Evolutionary conservation across 64 coral and sea anemone genomes (phyloP).

Genomic region (Exaiptasia diaphana): DNA sequence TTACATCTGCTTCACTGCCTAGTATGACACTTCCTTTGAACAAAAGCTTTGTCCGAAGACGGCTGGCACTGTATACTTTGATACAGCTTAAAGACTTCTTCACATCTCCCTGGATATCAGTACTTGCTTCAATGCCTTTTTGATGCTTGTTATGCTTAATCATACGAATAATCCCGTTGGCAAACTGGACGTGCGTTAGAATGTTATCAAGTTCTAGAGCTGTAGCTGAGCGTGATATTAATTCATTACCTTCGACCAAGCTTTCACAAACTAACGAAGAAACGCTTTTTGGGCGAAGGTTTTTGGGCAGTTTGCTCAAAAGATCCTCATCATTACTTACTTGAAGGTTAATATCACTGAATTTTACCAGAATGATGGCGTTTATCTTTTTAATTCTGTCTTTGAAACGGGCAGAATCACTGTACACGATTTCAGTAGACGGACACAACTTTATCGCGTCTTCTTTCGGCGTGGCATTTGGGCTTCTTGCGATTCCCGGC

Average conservation of each 20-base stretch:
- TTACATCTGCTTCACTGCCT: conserved; percentile 5
- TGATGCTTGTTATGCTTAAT: conserved; percentile 38
- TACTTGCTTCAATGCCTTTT: background rate
- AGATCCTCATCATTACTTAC: background rate
- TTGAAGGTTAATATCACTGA: background rate
- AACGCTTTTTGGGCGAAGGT: conserved; percentile 46
- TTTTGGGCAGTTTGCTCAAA: conserved; percentile 14
- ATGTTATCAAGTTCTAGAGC: conserved; percentile 16
- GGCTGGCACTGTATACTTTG: background rate
- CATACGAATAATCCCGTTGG: conserved; percentile 52
- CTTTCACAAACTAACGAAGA: conserved; percentile 43
- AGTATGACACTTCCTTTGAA: conserved; percentile 24
- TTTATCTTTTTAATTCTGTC: conserved; percentile 32
- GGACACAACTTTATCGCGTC: conserved; percentile 6
- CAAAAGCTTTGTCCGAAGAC: conserved; percentile 38
- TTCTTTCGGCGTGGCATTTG: background rate
- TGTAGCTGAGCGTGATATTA: background rate
- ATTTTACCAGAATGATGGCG: conserved; percentile 28
- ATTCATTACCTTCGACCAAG: background rate
- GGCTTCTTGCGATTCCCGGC: background rate
- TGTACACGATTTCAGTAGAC: conserved; percentile 41
- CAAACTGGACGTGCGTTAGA: conserved; percentile 44
- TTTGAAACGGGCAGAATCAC: conserved; percentile 59
- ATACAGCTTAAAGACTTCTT: background rate
- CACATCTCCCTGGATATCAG: background rate